Conservation (phyloP, 2,113 vertebrate genomes). For the Nothobranchius furzeri region DNA sequence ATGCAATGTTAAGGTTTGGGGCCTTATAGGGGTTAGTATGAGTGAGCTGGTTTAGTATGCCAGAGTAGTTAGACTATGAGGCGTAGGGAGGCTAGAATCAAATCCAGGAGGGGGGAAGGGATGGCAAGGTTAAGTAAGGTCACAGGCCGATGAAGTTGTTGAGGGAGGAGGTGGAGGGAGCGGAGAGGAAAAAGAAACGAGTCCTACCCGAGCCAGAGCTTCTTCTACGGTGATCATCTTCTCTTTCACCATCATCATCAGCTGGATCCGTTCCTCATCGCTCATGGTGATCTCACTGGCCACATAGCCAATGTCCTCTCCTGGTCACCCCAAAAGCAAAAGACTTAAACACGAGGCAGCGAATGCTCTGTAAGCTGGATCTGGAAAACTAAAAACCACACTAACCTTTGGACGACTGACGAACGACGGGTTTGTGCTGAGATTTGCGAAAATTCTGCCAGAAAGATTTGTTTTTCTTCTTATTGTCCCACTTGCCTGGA, state of each 20-base stretch:
- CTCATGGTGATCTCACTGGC: conserved; percentile 99
- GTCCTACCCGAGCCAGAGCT: conserved; percentile 92
- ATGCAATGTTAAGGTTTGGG: conserved; percentile 39
- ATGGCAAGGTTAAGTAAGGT: conserved; percentile 10
- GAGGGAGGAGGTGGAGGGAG: not conserved
- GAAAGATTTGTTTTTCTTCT: conserved; percentile 98
- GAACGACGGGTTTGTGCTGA: conserved; percentile 87
- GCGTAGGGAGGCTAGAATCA: not conserved
- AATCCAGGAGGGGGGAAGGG: conserved; percentile 27
- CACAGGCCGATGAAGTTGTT: conserved; percentile 3
- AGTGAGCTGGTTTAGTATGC: conserved; percentile 78
- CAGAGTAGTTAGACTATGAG: conserved; percentile 18
- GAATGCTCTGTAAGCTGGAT: fast-evolving
- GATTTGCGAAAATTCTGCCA: conserved; percentile 98
- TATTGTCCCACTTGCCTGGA: conserved; percentile 93
- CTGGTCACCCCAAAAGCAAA: conserved; percentile 44
- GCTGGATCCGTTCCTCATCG: conserved; percentile 94
- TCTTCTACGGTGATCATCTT: conserved; percentile 99
- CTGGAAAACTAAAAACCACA: not conserved
- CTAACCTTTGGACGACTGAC: conserved; percentile 94
- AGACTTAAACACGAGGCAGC: not conserved
- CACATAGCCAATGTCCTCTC: conserved; percentile 94
- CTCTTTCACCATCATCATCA: conserved; percentile 99
- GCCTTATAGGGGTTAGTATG: conserved; percentile 55
- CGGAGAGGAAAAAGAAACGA: not conserved